Evolutionary conservation across 2,113 vertebrate species (phyloP), one percentile per base, ranked within the genome.

Genomic region (Sylvia atricapilla): DNA sequence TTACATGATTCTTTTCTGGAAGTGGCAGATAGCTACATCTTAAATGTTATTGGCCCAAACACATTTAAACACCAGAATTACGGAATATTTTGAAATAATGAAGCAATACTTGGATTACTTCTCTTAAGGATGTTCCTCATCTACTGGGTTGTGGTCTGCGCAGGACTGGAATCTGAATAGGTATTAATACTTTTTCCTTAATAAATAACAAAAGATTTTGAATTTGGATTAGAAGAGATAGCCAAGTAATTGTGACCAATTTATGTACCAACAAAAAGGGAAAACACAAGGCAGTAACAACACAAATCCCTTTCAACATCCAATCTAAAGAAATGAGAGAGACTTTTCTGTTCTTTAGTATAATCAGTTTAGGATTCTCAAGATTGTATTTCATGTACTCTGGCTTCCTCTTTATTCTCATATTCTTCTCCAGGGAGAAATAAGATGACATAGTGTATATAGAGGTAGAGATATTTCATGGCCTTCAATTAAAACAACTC

Each of bases 361-460:
- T 52, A 83, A 82, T 75, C 59, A 69, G 44, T 84, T 77, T 52
- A 89, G 60, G 59, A 90, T 86, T 89, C 80, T 90, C 88, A 84
- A 94, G 85, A 77, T 94, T 84, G 41, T 64, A 90, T 96, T 93
- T 94, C 92, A 81, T 75, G 82, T 92, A 67, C 13, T 70, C 85
- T 41, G 83, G 47, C 85, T 84, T 96, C 64, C 72, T 91, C 73
- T 92, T 92, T 89, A 92, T 75, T 93, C 63, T 80, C 70, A 46
- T 67, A 70, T 69, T 85, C 67, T 95, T 95, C 78, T 95, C 89
- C 76, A 87, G 93, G 88, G 90, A 95, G 76, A 96, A 97, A 67
- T 70, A 95, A 77, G 74, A 90, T 89, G 82, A 88, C 79, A 82
- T 30, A 64, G 56, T 27, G 35, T 78, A 87, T 43, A 79, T 12